A percentile compares a stretch with the other conserved stretches of the same genome.
phyloP scores from a whole-genome alignment of 2,113 vertebrate species.

The Arothron firmamentum region DNA sequence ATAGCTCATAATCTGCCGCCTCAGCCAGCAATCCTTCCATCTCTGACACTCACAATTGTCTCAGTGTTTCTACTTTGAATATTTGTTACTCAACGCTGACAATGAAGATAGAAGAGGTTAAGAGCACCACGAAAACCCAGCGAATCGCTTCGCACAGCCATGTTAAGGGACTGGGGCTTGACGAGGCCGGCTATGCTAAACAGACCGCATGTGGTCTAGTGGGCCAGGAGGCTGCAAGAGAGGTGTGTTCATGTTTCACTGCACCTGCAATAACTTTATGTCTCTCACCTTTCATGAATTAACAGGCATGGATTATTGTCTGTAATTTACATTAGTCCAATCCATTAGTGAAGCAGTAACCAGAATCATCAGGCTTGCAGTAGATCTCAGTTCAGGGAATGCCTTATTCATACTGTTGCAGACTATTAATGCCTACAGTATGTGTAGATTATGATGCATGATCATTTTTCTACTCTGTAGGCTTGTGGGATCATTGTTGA shows the following conservation, averaged over 20 bases:
- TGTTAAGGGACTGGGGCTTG: slow-evolving; percentile 93
- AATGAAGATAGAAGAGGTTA: slow-evolving; percentile 99
- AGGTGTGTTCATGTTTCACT: slow-evolving; percentile 71
- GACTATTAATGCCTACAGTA: no score
- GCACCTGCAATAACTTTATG: fast-evolving
- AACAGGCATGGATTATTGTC: no score
- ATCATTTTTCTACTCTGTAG: slow-evolving; percentile 65
- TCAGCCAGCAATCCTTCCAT: no score
- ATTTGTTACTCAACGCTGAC: background rate
- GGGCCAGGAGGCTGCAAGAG: slow-evolving; percentile 93
- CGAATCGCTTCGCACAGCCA: slow-evolving; percentile 95
- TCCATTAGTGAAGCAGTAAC: no score
- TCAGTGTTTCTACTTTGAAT: background rate
- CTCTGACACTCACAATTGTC: no score
- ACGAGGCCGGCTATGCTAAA: slow-evolving; percentile 92
- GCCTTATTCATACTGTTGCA: no score
- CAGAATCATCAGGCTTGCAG: no score
- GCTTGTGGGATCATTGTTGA: slow-evolving; percentile 97
- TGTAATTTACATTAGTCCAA: no score
- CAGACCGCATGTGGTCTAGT: slow-evolving; percentile 88
- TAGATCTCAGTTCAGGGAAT: no score
- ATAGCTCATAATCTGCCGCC: no score
- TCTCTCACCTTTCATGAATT: background rate
- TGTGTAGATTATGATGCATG: no score
- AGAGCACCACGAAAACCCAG: slow-evolving; percentile 97